phyloP scores from a whole-genome alignment of 2,797 vertebrate species.

The Jordanella pulchra region DNA sequence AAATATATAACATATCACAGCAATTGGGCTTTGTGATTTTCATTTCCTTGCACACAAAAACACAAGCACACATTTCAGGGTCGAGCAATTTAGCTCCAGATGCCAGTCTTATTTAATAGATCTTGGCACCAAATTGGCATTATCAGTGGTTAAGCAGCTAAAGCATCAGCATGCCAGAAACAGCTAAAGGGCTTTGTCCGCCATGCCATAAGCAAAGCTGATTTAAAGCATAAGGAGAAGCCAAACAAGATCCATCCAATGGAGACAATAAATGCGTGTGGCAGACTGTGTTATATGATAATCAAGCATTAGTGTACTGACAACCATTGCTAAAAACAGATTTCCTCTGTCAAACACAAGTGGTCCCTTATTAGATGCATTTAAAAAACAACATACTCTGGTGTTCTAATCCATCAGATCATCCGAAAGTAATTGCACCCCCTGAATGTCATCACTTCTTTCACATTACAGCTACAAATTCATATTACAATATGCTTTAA shows the following conservation, averaged over 20 bases:
- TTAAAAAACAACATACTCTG: slow-evolving; percentile 37
- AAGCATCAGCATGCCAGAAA: slow-evolving; percentile 64
- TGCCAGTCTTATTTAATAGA: slow-evolving; percentile 76
- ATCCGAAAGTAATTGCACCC: neutral
- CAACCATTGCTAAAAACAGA: slow-evolving; percentile 60
- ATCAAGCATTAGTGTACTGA: slow-evolving; percentile 71
- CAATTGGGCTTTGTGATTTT: slow-evolving; percentile 39
- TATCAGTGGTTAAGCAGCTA: slow-evolving; percentile 75
- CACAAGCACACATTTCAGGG: slow-evolving; percentile 40
- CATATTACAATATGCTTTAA: no score
- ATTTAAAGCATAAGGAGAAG: slow-evolving; percentile 72
- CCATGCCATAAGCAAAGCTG: slow-evolving; percentile 74
- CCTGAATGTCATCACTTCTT: neutral
- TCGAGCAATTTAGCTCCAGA: slow-evolving; percentile 67
- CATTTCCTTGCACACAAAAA: slow-evolving; percentile 39
- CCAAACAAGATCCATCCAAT: slow-evolving; percentile 70
- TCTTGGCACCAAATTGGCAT: slow-evolving; percentile 78
- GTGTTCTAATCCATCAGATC: slow-evolving; percentile 1
- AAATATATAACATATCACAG: slow-evolving; percentile 37
- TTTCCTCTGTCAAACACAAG: slow-evolving; percentile 30
- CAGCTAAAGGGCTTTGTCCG: slow-evolving; percentile 74
- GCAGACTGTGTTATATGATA: slow-evolving; percentile 71
- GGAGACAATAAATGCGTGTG: slow-evolving; percentile 72
- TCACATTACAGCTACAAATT: neutral
- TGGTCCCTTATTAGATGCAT: slow-evolving; percentile 34